Conservation (phyloP, 1,140 invertebrate genomes). For the Caenorhabditis tropicalis region DNA sequence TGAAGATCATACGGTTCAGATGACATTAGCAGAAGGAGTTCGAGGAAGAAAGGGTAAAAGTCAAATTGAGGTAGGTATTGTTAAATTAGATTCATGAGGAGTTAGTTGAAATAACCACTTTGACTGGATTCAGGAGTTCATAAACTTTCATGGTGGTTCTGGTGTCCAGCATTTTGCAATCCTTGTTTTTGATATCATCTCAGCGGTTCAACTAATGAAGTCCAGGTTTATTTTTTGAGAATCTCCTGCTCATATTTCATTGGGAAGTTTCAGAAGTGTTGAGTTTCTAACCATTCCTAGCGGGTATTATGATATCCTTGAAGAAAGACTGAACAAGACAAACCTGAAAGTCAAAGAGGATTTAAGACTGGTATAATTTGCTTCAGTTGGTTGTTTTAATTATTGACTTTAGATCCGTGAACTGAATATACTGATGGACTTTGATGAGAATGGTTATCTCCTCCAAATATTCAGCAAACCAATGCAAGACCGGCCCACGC, state of each 20-base stretch:
- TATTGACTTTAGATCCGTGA: constrained; percentile 76
- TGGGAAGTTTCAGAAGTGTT: constrained; percentile 78
- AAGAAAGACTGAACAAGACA: constrained; percentile 80
- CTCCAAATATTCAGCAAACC: constrained; percentile 98
- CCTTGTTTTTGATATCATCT: constrained; percentile 88
- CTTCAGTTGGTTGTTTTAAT: background rate
- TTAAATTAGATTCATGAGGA: constrained; percentile 76
- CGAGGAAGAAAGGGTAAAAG: constrained; percentile 75
- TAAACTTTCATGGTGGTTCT: constrained; percentile 94
- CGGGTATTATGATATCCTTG: constrained; percentile 86
- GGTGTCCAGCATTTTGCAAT: constrained; percentile 98
- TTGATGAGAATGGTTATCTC: constrained; percentile 95
- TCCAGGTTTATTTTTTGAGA: constrained; percentile 65
- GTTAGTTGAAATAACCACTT: too few species aligned
- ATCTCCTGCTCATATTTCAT: background rate
- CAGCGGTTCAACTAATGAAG: constrained; percentile 81
- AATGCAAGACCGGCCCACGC: constrained; percentile 92
- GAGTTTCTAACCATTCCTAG: constrained; percentile 89
- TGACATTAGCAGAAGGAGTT: constrained; percentile 96
- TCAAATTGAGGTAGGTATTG: constrained; percentile 50
- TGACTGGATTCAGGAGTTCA: constrained; percentile 96
- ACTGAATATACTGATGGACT: constrained; percentile 93
- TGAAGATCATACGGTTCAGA: constrained; percentile 93
- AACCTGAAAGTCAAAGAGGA: constrained; percentile 86
- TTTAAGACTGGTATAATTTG: constrained; percentile 77